Evolutionary conservation across 1,140 invertebrate species (phyloP).

Genomic region (Scaptomyza pallida): DNA sequence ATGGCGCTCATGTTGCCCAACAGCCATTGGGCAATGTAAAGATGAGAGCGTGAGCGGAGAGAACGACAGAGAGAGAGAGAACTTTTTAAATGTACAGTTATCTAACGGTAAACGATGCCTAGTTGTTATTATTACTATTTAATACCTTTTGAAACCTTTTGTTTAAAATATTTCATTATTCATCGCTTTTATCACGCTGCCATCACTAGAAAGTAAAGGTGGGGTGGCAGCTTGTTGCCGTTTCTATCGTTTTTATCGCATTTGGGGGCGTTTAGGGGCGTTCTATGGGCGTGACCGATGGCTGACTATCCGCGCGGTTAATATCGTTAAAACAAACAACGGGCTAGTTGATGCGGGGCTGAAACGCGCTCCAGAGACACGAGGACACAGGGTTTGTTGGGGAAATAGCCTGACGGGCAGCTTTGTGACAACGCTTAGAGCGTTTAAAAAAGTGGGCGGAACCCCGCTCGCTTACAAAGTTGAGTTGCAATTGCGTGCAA

Average conservation of each 20-base stretch:
- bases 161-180: too few relatives aligned
- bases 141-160: too few relatives aligned
- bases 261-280: constrained; percentile 17
- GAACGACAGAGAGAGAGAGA: too few relatives aligned
- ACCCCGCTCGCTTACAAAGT: constrained; percentile 22
- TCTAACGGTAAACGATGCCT: not conserved
- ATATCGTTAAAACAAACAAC: constrained; percentile 59
- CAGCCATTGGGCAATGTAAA: constrained; percentile 16
- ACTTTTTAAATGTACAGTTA: too few relatives aligned
- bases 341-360: constrained; percentile 33
- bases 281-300: constrained; percentile 44
- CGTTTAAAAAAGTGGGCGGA: constrained; percentile 43
- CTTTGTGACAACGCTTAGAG: constrained; percentile 25
- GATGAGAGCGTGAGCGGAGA: constrained; percentile 34
- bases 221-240: not conserved
- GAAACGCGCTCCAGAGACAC: constrained; percentile 33
- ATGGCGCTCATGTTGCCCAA: constrained; percentile 48
- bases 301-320: constrained; percentile 41
- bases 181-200: constrained; percentile 8
- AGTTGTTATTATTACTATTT: too few relatives aligned
- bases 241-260: constrained; percentile 27
- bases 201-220: constrained; percentile 7
- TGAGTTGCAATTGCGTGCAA: constrained; percentile 34
- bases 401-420: not conserved
- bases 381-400: not conserved